A percentile compares a stretch with the other conserved stretches of the same genome.
Evolutionary conservation across 2,797 vertebrate species (phyloP).

Genomic region (Eidolon dupreanum): DNA sequence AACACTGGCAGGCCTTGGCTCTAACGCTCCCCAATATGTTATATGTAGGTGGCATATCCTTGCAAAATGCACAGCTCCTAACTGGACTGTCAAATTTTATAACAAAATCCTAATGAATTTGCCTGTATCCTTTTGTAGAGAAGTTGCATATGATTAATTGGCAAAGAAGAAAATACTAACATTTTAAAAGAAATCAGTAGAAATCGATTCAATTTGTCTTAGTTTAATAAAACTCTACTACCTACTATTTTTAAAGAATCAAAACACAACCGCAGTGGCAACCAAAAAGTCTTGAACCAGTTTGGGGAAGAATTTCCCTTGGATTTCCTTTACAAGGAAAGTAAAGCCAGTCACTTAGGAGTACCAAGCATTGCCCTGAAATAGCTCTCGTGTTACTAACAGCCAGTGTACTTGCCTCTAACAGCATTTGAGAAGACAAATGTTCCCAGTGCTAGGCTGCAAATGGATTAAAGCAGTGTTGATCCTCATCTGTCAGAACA

Average conservation of each 20-base stretch:
- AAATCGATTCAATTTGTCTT: background rate
- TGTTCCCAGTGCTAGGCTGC: conserved; percentile 70
- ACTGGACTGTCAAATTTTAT: background rate
- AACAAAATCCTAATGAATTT: background rate
- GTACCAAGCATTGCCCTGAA: background rate
- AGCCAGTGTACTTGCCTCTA: background rate
- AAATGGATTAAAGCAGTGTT: conserved; percentile 81
- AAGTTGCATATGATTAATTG: conserved; percentile 10
- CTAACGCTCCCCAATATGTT: background rate
- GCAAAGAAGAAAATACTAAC: background rate
- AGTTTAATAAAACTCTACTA: conserved; percentile 2
- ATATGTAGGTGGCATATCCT: background rate
- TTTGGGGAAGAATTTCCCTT: background rate
- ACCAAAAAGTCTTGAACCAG: background rate
- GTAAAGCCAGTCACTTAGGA: background rate
- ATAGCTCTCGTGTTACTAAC: conserved; percentile 18
- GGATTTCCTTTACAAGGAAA: background rate
- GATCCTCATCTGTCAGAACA: conserved; percentile 81
- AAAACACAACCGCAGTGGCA: background rate
- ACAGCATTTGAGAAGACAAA: conserved; percentile 68
- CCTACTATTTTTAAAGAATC: background rate
- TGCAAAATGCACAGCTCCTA: background rate
- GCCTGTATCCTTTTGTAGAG: background rate
- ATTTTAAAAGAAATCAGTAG: conserved; percentile 16
- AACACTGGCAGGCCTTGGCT: background rate